These are phyloP conservation scores for Trinectes maculatus DNA, from an alignment of 2,113 vertebrate species.

Conservation along the genomic window DNA sequence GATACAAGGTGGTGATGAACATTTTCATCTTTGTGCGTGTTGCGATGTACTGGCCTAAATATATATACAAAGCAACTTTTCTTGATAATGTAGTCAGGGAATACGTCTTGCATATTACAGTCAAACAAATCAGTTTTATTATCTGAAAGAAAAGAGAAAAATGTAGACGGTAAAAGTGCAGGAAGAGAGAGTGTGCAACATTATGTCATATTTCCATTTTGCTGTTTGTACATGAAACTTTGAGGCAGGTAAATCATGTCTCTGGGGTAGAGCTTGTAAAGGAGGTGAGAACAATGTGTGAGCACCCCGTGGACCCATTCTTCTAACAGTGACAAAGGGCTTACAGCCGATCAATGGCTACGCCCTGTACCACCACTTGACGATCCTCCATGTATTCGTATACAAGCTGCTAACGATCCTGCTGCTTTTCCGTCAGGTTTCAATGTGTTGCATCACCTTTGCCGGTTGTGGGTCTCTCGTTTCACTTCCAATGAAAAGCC, in stretches of 20 bases:
- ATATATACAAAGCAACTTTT: too few species aligned
- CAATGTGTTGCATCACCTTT: conserved; percentile 38
- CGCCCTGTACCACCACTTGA: conserved; percentile 7
- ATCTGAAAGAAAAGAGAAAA: not conserved
- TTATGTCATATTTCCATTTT: not conserved
- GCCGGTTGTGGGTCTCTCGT: conserved; percentile 9
- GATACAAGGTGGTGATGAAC: not conserved
- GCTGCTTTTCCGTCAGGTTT: conserved; percentile 31
- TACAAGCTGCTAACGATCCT: not conserved
- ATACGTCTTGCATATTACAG: too few species aligned
- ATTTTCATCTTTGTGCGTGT: not conserved
- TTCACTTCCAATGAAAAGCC: conserved; percentile 28
- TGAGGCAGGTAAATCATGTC: conserved; percentile 16
- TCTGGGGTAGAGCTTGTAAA: not conserved
- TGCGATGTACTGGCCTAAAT: not conserved
- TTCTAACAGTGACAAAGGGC: conserved; percentile 39
- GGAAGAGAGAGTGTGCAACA: not conserved
- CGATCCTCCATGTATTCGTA: conserved; percentile 14
- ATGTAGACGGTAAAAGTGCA: not conserved
- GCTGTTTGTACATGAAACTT: conserved; percentile 16
- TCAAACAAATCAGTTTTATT: too few species aligned
- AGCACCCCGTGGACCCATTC: not conserved
- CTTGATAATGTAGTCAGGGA: too few species aligned
- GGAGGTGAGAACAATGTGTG: conserved; percentile 6
- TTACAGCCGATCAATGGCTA: conserved; percentile 30